Percentiles rank a stretch among this genome's conserved stretches.
These are phyloP conservation scores for Cerastoderma edule DNA, from an alignment of 2,888 invertebrate species.

Conservation along the genomic window DNA sequence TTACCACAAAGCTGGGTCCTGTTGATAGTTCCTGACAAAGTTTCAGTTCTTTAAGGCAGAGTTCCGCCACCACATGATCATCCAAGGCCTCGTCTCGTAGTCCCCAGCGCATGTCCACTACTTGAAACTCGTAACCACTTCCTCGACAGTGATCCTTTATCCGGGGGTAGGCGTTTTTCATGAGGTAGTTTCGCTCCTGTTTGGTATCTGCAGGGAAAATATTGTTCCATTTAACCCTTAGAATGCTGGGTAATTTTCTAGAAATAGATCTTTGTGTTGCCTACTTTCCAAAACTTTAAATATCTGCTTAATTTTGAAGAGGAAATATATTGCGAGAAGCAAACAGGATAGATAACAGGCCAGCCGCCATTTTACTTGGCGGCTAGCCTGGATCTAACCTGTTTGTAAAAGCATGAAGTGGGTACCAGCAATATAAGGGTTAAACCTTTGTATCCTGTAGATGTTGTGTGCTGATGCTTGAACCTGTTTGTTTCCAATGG, in stretches of 20 bases:
- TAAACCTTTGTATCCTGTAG: too few species aligned
- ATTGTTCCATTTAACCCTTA: constrained; percentile 46
- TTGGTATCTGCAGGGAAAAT: not conserved
- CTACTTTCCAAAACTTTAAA: too few species aligned
- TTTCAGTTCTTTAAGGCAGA: not conserved
- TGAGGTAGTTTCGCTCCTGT: not conserved
- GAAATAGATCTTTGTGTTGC: not conserved
- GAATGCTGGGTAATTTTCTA: not conserved
- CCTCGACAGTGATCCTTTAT: constrained; percentile 17
- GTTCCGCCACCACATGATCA: constrained; percentile 75
- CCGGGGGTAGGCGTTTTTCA: not conserved
- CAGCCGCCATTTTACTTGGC: too few species aligned
- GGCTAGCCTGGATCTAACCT: too few species aligned
- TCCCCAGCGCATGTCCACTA: not conserved
- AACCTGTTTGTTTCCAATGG: too few species aligned
- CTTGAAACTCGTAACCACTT: constrained; percentile 72
- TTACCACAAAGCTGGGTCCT: not conserved
- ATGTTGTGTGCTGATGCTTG: too few species aligned
- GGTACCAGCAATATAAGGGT: too few species aligned
- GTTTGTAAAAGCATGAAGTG: too few species aligned
- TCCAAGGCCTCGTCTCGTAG: not conserved
- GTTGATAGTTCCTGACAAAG: not conserved
- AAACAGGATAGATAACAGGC: not conserved
- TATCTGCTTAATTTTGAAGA: too few species aligned
- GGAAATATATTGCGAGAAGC: not conserved